Evolutionary conservation across 1,140 invertebrate species (phyloP), one percentile per base, ranked within the genome.

Genomic region (Drosophila azteca): DNA sequence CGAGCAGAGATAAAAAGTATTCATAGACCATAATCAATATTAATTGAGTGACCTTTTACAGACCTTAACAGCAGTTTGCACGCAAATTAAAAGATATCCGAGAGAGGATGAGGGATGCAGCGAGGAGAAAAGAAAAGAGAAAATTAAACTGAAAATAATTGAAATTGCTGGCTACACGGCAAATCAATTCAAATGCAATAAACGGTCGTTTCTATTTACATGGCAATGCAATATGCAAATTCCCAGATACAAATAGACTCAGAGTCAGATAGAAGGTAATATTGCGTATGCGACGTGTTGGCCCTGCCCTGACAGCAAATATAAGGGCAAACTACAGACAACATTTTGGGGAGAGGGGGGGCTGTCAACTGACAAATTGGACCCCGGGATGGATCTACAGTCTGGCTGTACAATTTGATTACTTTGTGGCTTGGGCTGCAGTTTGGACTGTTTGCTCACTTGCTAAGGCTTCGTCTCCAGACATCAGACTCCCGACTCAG

Each of bases 21-120:
- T 75, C 44, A 70, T 52, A 67, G 61, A 44, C 46, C 48, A 78
- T 87, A 82, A 88, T 87, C 75, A 85, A 82, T 87, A 87, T 87
- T 87, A 71, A 82, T 85, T 82, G 75, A 55, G 61, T 44, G 24
- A 60, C 46, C 73, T 50, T 53, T 41, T 5, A 5, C 24, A 15
- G 35, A 53, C 50, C 6, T 58, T 53, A 60, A 2, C 11, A 13
- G 35, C 35, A 39, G 35, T 3, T 11, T 39, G 35, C 11, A 39
- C 51, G 29, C 13, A 74, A 77, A 87, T 87, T 87, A 82, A 85
- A 87, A 60, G 62, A 61, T 67, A 44, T 53, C 72, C 71, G 2
- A 35, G 35, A 44, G 44, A 9, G 22, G 2, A 53, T 9, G 31
- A 31, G 3, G 31, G 31, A n/a, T 6, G n/a, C 8, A 13, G 51